Percentiles rank a stretch among this genome's conserved stretches.
phyloP scores from a whole-genome alignment of 1,140 invertebrate genomes.

The Lamellibrachia luymesi region DNA sequence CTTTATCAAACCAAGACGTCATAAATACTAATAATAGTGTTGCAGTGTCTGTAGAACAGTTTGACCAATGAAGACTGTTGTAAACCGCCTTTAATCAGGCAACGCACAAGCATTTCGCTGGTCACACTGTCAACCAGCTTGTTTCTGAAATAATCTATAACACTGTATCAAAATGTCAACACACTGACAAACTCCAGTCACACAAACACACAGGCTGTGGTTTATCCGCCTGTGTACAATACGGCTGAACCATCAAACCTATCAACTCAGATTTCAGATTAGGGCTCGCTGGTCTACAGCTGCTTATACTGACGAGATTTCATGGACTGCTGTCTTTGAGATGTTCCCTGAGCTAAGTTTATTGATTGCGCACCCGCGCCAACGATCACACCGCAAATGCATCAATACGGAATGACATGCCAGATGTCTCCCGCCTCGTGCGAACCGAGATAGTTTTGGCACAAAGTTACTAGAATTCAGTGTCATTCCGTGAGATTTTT shows the following conservation, averaged over 20 bases:
- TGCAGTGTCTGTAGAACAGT: no score
- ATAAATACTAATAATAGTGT: no score
- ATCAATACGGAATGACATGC: neutral
- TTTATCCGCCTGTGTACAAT: neutral
- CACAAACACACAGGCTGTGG: neutral
- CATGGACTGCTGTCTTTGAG: neutral
- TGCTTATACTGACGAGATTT: neutral
- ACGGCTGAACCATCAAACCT: neutral
- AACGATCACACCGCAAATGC: neutral
- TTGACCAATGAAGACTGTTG: no score
- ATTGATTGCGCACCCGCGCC: neutral
- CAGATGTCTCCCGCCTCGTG: neutral
- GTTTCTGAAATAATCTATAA: neutral
- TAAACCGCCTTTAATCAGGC: no score
- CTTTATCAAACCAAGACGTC: no score
- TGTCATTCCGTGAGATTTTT: neutral
- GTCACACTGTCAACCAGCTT: neutral
- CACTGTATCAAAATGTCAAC: neutral
- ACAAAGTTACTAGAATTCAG: neutral
- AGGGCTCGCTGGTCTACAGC: neutral
- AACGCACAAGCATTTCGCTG: no score
- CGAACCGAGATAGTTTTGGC: neutral
- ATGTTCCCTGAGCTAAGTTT: neutral
- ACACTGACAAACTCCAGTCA: neutral
- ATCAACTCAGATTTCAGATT: neutral